Base-by-base conservation (phyloP, 2,888 invertebrate genomes). In the Temnothorax rugatulus region DNA sequence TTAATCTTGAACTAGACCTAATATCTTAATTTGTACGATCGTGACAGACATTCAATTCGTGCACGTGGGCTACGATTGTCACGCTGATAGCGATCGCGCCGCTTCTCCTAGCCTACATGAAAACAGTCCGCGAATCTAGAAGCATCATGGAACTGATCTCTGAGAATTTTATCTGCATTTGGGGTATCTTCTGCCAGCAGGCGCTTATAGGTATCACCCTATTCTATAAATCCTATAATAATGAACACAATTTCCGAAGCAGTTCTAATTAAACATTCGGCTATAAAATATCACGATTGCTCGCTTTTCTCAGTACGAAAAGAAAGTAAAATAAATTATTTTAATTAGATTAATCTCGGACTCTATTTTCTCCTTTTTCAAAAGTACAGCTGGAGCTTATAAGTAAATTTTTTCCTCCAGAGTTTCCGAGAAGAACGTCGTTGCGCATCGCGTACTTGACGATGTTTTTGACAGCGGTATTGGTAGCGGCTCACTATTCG, bases 111-210 rank as follows among this genome's bases (percentile, higher is more conserved):
- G 54, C 83, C 1, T 52, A 86, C 0, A 88, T 92, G 41, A 87
- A 86, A 79, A 82, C 41, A 25, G 47, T 13, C 7, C 7, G 73
- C 4, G 73, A 64, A 34, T 76, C 29, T 2, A 13, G 44, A 4
- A n/a, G 11, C 0, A 21, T 81, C 4, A 4, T 41, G 13, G 25
- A 83, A 8, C 57, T 86, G 0, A 15, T 92, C 21, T 54, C 73
- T 21, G 89, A 91, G 5, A 86, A 91, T 59, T 87, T 87, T 68
- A 83, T 91, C 15, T 59, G 79, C 38, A 83, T 91, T 29, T 93
- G 91, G 91, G 92, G 93, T 13, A 91, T 93, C 52, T 89, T 93
- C 41, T 93, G 93, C 54, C 91, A 92, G 54, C 93, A 93, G 74
- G 91, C 91, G n/a, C 77, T 92, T 57, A 52, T 88, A 57, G 88